Percentiles rank a stretch among this genome's conserved stretches.
phyloP scores from a whole-genome alignment of 2,888 invertebrate genomes.

The Brachylomia viminalis region DNA sequence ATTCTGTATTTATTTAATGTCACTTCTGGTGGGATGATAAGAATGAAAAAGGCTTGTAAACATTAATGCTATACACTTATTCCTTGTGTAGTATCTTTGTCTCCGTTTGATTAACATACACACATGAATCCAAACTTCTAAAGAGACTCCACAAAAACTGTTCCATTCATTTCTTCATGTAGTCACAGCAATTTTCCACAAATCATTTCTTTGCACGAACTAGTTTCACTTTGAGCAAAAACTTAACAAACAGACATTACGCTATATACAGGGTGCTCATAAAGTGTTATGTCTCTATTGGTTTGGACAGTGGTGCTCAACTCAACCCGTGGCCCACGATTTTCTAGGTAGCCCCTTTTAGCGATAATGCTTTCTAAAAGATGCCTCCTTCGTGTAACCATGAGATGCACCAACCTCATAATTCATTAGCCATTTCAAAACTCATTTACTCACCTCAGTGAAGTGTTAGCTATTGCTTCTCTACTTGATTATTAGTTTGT shows the following conservation, averaged over 20 bases:
- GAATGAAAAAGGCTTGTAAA: neutral
- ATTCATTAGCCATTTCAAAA: no score
- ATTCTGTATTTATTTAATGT: neutral
- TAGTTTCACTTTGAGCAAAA: slow-evolving; percentile 55
- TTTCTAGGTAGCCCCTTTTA: neutral
- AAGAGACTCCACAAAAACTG: slow-evolving; percentile 11
- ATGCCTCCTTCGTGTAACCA: no score
- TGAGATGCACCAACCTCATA: no score
- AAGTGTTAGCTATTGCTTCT: no score
- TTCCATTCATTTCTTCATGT: slow-evolving; percentile 32
- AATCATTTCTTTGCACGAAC: slow-evolving; percentile 53
- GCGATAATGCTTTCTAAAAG: no score
- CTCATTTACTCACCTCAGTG: no score
- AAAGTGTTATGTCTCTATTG: slow-evolving; percentile 62
- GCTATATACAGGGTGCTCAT: slow-evolving; percentile 40
- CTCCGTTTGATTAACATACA: slow-evolving; percentile 29
- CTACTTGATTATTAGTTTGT: no score
- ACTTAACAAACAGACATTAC: slow-evolving; percentile 53
- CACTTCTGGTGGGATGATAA: no score
- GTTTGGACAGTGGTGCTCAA: slow-evolving; percentile 48
- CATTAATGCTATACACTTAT: neutral
- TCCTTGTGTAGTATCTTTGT: neutral
- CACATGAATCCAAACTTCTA: neutral
- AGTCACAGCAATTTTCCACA: slow-evolving; percentile 35
- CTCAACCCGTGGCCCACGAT: no score